Percentiles rank a stretch among this genome's conserved stretches.
Conservation (phyloP, 2,888 invertebrate genomes). For the Epiblema foenella region DNA sequence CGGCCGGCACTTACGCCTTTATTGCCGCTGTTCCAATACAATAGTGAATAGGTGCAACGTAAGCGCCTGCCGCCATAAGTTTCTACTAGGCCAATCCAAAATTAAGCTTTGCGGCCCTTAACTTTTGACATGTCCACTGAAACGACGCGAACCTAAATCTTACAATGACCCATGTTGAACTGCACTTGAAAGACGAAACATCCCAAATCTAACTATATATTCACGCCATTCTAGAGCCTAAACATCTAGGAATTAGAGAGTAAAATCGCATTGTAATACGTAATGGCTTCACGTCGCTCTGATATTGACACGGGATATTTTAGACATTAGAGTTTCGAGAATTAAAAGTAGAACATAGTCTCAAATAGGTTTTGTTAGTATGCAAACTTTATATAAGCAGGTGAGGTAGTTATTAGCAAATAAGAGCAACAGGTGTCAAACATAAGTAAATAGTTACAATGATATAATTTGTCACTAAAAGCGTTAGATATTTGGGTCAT, state of each 20-base stretch:
- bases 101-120: too few species aligned
- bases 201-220: neutral
- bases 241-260: neutral
- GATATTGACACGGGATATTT: neutral
- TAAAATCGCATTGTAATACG: neutral
- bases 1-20: too few species aligned
- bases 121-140: too few species aligned
- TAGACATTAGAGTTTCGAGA: neutral
- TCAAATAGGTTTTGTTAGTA: neutral
- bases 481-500: too few species aligned
- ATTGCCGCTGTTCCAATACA: too few species aligned
- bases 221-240: neutral
- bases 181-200: neutral
- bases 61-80: too few species aligned
- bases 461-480: too few species aligned
- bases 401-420: neutral
- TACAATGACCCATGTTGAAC: neutral
- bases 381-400: neutral
- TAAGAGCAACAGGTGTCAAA: slow-evolving; percentile 2
- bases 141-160: too few species aligned
- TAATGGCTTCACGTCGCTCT: neutral
- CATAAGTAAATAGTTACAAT: too few species aligned
- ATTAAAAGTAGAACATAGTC: neutral
- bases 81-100: too few species aligned
- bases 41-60: too few species aligned